phyloP scores from a whole-genome alignment of 2,113 vertebrate species.

The Xenopus borealis region DNA sequence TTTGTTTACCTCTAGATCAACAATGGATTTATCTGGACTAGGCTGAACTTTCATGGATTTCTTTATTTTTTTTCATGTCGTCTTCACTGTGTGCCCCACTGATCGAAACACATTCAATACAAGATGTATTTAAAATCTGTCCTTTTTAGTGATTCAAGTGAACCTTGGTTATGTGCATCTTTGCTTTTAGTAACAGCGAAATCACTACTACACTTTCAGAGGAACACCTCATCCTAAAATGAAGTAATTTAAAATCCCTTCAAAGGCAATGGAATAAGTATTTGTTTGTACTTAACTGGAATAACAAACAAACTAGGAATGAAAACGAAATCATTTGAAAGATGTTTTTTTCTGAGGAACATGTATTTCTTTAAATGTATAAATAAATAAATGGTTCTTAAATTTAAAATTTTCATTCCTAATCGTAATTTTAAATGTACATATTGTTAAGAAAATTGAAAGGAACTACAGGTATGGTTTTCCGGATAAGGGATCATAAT shows the following conservation, averaged over 20 bases:
- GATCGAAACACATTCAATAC: background rate
- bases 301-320: background rate
- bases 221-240: background rate
- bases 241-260: background rate
- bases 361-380: too few relatives aligned
- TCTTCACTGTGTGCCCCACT: background rate
- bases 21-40: background rate
- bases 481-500: too few relatives aligned
- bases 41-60: background rate
- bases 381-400: too few relatives aligned
- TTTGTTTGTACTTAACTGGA: background rate
- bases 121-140: background rate
- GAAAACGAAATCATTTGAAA: too few relatives aligned
- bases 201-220: background rate
- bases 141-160: background rate
- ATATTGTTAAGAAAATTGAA: too few relatives aligned
- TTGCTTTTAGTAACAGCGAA: background rate
- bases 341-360: too few relatives aligned
- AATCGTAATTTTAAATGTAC: too few relatives aligned
- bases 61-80: background rate
- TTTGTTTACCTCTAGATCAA: constrained; percentile 1
- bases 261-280: background rate
- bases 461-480: too few relatives aligned
- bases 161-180: background rate
- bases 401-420: too few relatives aligned